Base-by-base conservation (phyloP, 2,888 invertebrate genomes). In the Limnephilus auricula region DNA sequence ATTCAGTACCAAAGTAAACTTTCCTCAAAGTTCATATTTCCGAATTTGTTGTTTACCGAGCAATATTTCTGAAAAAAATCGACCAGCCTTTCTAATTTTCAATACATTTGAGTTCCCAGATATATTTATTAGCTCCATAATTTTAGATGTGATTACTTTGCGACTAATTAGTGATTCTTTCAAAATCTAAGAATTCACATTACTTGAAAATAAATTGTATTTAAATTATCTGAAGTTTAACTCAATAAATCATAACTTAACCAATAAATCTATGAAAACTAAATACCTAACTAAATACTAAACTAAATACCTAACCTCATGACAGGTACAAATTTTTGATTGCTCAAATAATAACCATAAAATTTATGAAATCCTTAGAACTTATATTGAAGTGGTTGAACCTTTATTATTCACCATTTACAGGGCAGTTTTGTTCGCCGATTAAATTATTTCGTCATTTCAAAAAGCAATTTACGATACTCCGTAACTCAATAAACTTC, bases 401-500 rank as follows among this genome's bases (percentile, higher is more conserved):
- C n/a, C n/a, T 84, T 84, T 37, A 50, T 50, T 50, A 5, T 34
- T 40, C 45, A 18, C 40, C 84, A 40, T 84, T 84, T 40, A n/a
- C 37, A 6, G 13, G n/a, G 37, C n/a, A 84, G 37, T 84, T 65
- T 37, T 37, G 84, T 37, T 34, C 84, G 84, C 34, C 25, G 10
- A 84, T 84, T 37, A 34, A 84, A 84, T 83, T 83, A 83, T 83
- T 37, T 34, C 34, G 83, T 37, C 32, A 84, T 37, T 34, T 34
- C 83, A 83, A 84, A 50, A 50, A 40, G 34, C 84, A 84, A 84
- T 84, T 84, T 84, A 84, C 37, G n/a, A 84, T 40, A 37, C n/a
- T 40, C 25, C 37, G 40, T 37, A 84, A 84, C 12, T 37, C 84
- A 84, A 84, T 84, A 84, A 31, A 84, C 30, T 37, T 10, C 50